These are phyloP conservation scores for Maniola jurtina DNA, from an alignment of 1,140 invertebrate species.

Conservation along the genomic window DNA sequence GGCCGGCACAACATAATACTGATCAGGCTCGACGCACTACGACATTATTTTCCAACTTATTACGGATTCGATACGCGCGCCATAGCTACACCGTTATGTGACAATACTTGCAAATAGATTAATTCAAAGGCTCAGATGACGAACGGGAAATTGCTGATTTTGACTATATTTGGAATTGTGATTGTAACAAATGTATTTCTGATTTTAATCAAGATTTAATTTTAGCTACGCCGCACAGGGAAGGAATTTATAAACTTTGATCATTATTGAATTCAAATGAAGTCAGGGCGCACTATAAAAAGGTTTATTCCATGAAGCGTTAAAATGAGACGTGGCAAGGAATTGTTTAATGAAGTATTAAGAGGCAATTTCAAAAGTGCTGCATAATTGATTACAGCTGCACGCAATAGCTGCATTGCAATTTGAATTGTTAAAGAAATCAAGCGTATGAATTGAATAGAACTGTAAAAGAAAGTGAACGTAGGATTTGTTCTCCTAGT, in stretches of 20 bases:
- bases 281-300: neutral
- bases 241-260: neutral
- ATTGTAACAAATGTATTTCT: conserved; percentile 21
- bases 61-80: conserved; percentile 66
- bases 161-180: conserved; percentile 36
- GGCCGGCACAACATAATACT: conserved; percentile 59
- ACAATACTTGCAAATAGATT: conserved; percentile 53
- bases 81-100: conserved; percentile 54
- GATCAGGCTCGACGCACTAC: conserved; percentile 47
- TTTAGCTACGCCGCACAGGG: neutral
- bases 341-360: conserved; percentile 2
- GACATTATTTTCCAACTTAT: conserved; percentile 52
- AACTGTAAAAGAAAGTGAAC: conserved; percentile 38
- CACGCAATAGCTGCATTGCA: neutral
- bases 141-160: conserved; percentile 45
- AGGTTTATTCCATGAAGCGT: neutral
- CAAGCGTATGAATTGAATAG: conserved; percentile 16
- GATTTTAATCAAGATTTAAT: neutral
- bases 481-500: neutral
- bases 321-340: neutral
- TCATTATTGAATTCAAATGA: neutral
- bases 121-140: conserved; percentile 36
- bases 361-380: neutral
- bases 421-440: neutral
- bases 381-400: neutral